Base-by-base conservation (phyloP, 1,140 invertebrate genomes). In the Mycetomoellerius zeteki region DNA sequence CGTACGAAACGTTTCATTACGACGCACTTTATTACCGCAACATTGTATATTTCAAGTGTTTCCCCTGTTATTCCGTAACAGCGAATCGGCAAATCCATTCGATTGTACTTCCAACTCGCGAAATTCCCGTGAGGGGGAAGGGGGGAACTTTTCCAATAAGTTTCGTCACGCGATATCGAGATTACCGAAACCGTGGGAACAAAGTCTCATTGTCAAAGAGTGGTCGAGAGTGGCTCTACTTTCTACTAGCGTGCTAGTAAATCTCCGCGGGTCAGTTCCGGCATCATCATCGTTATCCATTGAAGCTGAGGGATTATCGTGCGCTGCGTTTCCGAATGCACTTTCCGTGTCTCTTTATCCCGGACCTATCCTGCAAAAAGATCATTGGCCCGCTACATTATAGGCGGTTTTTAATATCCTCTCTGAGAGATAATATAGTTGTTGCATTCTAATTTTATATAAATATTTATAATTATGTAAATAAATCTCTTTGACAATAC, bases 151-250 rank as follows among this genome's bases (percentile, higher is more conserved):
- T 24, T 72, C 67, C 76, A 77, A 88, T 84, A 76, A 43, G 71
- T 50, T 24, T 52, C 37, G 52, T 90, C 89, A 90, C 88, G 89
- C 89, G 89, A 90, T 87, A 54, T 52, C 60, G 24, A 90, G 85
- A 65, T 90, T 89, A 90, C 54, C 85, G 47, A 30, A 19, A 58
- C 58, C 75, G 19, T 5, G 60, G 0, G 43, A 88, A 65, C 78
- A 52, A 81, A 81, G 50, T 81, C 65, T 77, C 16, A 43, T 43
- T 43, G 37, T 43, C 37, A 60, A 89, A 73, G 72, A 90, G 56
- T 73, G 33, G 60, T 67, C 50, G 67, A 14, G 67, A 43, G 27
- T 58, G 43, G n/a, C 27, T 19, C 54, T 14, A 30, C 19, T 50
- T 47, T 54, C 67, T 30, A 60, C 67, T 73, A 19, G 80, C 67